These are phyloP conservation scores for Steinernema khuongi DNA, from an alignment of 1,140 invertebrate genomes.

Conservation along the genomic window DNA sequence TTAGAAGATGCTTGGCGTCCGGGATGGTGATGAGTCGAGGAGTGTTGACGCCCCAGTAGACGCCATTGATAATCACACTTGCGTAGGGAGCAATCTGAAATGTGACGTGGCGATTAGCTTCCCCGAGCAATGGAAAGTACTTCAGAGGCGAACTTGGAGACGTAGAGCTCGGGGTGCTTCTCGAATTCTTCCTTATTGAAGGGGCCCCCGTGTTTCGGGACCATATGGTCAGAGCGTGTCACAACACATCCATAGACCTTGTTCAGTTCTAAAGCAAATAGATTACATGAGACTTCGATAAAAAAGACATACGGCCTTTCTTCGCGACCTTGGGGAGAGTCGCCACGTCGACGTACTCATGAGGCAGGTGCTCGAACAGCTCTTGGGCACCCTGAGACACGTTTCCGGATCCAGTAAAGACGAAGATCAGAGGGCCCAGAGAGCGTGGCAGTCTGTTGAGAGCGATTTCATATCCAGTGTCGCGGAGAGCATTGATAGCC, in stretches of 20 bases:
- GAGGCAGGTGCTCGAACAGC: constrained; percentile 90
- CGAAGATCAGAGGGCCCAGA: constrained; percentile 90
- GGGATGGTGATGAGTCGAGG: constrained; percentile 93
- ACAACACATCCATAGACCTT: constrained; percentile 91
- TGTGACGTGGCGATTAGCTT: neutral
- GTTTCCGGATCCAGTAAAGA: constrained; percentile 87
- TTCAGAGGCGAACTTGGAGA: constrained; percentile 90
- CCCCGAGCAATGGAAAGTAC: constrained; percentile 60
- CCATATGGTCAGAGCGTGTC: constrained; percentile 81
- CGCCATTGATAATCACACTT: constrained; percentile 91
- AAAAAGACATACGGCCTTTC: constrained; percentile 75
- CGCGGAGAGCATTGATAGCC: constrained; percentile 89
- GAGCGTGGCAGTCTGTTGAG: constrained; percentile 95
- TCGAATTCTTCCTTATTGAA: constrained; percentile 71
- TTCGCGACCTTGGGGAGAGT: constrained; percentile 88
- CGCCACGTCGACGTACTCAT: constrained; percentile 91
- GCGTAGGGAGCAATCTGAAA: constrained; percentile 88
- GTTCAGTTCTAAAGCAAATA: constrained; percentile 69
- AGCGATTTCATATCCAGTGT: constrained; percentile 95
- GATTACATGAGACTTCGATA: neutral
- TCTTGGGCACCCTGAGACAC: constrained; percentile 83
- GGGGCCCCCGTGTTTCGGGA: constrained; percentile 73
- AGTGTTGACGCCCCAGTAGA: constrained; percentile 94
- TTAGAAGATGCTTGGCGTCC: constrained; percentile 85
- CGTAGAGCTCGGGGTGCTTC: constrained; percentile 82